Conservation (phyloP, 1,140 invertebrate genomes). For the Euwallacea fornicatus region DNA sequence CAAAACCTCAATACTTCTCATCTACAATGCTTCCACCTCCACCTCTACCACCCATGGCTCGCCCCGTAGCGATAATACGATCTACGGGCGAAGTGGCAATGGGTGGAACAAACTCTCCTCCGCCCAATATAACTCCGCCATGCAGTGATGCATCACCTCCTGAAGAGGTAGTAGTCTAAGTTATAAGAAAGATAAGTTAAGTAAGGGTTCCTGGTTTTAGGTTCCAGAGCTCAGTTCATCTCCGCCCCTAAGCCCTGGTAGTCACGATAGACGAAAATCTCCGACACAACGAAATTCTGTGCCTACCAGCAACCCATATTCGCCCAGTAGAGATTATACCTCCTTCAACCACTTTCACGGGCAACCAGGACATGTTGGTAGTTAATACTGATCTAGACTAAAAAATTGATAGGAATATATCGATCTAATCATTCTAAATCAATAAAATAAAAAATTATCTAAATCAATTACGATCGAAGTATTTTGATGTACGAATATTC, state of each 20-base stretch:
- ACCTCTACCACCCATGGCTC: slow-evolving; percentile 94
- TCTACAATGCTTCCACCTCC: slow-evolving; percentile 90
- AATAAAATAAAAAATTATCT: too few relatives aligned
- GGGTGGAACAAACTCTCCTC: slow-evolving; percentile 61
- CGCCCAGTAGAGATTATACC: slow-evolving; percentile 71
- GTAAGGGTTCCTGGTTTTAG: background rate
- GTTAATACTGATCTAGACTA: slow-evolving; percentile 39
- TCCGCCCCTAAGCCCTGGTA: slow-evolving; percentile 52
- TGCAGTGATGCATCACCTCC: slow-evolving; percentile 50
- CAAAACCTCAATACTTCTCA: slow-evolving; percentile 83
- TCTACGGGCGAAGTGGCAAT: slow-evolving; percentile 72
- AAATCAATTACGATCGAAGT: too few relatives aligned
- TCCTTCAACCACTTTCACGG: slow-evolving; percentile 87
- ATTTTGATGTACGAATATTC: too few relatives aligned
- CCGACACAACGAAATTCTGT: slow-evolving; percentile 49
- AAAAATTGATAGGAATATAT: too few relatives aligned
- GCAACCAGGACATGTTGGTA: slow-evolving; percentile 82
- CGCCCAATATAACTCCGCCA: slow-evolving; percentile 65
- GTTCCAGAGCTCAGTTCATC: slow-evolving; percentile 52
- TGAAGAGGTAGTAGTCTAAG: slow-evolving; percentile 45
- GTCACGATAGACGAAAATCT: slow-evolving; percentile 50
- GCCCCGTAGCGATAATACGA: slow-evolving; percentile 92
- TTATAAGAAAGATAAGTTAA: background rate
- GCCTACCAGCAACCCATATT: slow-evolving; percentile 52
- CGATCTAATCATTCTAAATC: too few relatives aligned